Base-by-base conservation (phyloP, 2,797 vertebrate species). In the Periophthalmus magnuspinnatus region DNA sequence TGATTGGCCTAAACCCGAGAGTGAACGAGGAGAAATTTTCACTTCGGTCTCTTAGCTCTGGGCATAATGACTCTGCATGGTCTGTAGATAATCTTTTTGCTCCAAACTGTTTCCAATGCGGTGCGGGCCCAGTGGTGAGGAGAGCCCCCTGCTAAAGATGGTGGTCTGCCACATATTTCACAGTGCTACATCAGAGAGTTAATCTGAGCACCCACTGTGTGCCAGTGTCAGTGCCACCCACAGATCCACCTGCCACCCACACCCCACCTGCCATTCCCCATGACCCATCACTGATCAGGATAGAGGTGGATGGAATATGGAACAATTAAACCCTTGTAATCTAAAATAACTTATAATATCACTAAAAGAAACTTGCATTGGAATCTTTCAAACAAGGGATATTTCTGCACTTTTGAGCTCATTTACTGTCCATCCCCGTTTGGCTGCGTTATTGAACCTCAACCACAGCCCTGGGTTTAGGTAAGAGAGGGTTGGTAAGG, bases 211-310 rank as follows among this genome's bases (percentile, higher is more conserved):
- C 59, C 80, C 83, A 79, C 79, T 84, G 77, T 68, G 72, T 72
- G 36, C 76, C 33, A 69, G 67, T 45, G 76, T 70, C 75, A 69
- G 67, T 38, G 76, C 68, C 75, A 84, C 74, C 69, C 73, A 52
- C 75, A 69, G 78, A 74, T 82, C 69, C 80, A 68, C 69, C 72
- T n/a, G 72, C 36, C 70, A 48, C 71, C 74, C 76, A n/a, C 68
- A 84, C 82, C 80, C 77, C 68, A 28, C 63, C 77, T 68, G 83
- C 79, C 81, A 66, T 72, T 68, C 72, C 66, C 32, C 50, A 57
- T 81, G 83, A 82, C 85, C 70, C 70, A 69, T 81, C 76, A 72
- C 77, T 78, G 60, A 76, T 78, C 13, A 45, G 78, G 75, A 65
- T 66, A 34, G 55, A 14, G 56, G 55, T 6, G 13, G 13, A 21